These are phyloP conservation scores for Mormoops blainvillei DNA, from an alignment of 2,113 vertebrate species.

Conservation along the genomic window DNA sequence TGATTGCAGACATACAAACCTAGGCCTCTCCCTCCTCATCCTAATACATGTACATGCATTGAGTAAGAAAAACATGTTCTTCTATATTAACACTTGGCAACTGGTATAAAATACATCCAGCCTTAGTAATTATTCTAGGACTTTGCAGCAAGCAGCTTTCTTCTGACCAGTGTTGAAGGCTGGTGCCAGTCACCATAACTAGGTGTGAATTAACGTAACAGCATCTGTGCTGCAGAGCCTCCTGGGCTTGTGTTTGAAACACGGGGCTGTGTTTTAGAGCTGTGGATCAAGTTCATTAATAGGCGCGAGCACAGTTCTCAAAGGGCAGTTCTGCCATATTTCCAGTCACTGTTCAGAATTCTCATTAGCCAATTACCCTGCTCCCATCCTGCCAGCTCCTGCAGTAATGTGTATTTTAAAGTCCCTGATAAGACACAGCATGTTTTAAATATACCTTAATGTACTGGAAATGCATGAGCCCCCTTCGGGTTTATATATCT, in stretches of 20 bases:
- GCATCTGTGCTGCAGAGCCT: constrained; percentile 7
- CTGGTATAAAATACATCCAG: constrained; percentile 39
- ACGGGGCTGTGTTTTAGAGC: constrained; percentile 64
- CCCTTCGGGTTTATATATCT: constrained; percentile 75
- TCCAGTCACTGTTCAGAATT: constrained; percentile 74
- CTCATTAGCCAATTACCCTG: constrained; percentile 74
- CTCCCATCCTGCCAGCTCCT: constrained; percentile 52
- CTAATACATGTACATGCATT: neutral
- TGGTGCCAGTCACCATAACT: constrained; percentile 72
- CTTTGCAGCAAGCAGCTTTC: constrained; percentile 29
- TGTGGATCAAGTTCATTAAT: constrained; percentile 69
- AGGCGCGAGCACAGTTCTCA: constrained; percentile 73
- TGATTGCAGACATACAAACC: neutral
- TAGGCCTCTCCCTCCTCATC: fast-evolving
- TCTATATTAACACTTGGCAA: constrained; percentile 64
- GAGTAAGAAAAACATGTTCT: constrained; percentile 50
- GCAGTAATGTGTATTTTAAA: constrained; percentile 69
- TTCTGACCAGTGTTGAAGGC: constrained; percentile 69
- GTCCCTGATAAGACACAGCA: constrained; percentile 70
- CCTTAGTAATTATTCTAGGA: constrained; percentile 56
- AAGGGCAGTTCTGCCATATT: constrained; percentile 71
- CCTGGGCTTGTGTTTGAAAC: constrained; percentile 67
- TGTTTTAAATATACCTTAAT: constrained; percentile 77
- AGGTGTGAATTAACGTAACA: constrained; percentile 71
- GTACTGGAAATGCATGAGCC: constrained; percentile 68